phyloP scores from a whole-genome alignment of 2,797 vertebrate genomes.

The Mionectes olivaceus region DNA sequence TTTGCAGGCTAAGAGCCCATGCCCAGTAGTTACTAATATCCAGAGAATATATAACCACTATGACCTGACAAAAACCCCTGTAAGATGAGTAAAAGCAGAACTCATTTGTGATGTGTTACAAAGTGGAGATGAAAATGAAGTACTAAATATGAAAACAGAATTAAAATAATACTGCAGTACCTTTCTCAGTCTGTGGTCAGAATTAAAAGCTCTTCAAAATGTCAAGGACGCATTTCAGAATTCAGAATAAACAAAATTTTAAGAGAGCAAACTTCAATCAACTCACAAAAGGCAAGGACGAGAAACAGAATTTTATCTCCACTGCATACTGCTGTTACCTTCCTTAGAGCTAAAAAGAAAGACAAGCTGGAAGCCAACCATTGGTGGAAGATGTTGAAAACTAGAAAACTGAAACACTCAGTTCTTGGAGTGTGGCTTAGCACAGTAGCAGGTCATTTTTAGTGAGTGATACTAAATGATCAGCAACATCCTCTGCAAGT shows the following conservation, averaged over 20 bases:
- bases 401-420: slow-evolving; percentile 4
- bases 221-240: slow-evolving; percentile 51
- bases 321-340: background rate
- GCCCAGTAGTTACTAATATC: background rate
- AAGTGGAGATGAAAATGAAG: slow-evolving; percentile 56
- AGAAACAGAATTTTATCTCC: slow-evolving; percentile 12
- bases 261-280: background rate
- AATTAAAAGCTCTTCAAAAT: slow-evolving; percentile 56
- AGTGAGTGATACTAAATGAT: background rate
- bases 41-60: background rate
- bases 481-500: background rate
- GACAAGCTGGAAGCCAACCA: background rate
- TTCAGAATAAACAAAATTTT: slow-evolving; percentile 34
- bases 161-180: slow-evolving; percentile 58
- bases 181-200: slow-evolving; percentile 50
- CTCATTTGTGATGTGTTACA: slow-evolving; percentile 15
- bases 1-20: background rate
- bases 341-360: background rate
- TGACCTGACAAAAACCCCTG: slow-evolving; percentile 38
- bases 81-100: slow-evolving; percentile 50
- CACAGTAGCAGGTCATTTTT: background rate
- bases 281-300: slow-evolving; percentile 18
- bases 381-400: background rate
- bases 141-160: slow-evolving; percentile 48
- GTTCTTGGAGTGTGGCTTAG: slow-evolving; percentile 22